phyloP scores from a whole-genome alignment of 2,888 invertebrate genomes.

The Dione vanillae region DNA sequence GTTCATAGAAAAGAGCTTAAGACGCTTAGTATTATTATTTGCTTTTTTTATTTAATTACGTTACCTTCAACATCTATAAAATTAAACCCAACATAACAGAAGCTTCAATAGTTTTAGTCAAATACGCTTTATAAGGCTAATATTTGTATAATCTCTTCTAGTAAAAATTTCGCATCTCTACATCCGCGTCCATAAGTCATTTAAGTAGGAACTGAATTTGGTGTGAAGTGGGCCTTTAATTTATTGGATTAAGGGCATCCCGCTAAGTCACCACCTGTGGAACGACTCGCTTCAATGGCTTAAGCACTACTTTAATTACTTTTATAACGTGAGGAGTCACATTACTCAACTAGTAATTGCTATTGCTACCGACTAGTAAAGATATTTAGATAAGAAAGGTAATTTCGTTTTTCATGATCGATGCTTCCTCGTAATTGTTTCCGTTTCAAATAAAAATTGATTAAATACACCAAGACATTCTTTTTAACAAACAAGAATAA shows the following conservation, averaged over 20 bases:
- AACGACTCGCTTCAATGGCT: constrained; percentile 54
- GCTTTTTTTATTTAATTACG: too few species aligned
- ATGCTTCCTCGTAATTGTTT: constrained; percentile 41
- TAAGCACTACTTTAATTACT: constrained; percentile 30
- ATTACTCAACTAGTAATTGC: constrained; percentile 29
- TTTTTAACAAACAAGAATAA: background rate
- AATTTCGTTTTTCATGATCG: constrained; percentile 35
- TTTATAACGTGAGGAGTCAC: constrained; percentile 29
- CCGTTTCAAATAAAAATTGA: constrained; percentile 34
- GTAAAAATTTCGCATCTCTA: constrained; percentile 24
- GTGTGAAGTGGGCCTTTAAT: constrained; percentile 65
- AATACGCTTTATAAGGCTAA: too few species aligned
- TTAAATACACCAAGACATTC: constrained; percentile 22
- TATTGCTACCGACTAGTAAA: constrained; percentile 29
- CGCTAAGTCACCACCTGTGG: constrained; percentile 78
- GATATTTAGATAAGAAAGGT: constrained; percentile 37
- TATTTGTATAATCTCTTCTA: constrained; percentile 5
- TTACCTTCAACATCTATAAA: too few species aligned
- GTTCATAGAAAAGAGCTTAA: too few species aligned
- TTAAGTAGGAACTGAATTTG: constrained; percentile 56
- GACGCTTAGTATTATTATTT: too few species aligned
- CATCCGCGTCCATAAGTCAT: constrained; percentile 46
- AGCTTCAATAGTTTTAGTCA: too few species aligned
- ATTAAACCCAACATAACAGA: too few species aligned
- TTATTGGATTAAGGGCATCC: constrained; percentile 69